A percentile compares a stretch with the other conserved stretches of the same genome.
These are phyloP conservation scores for Seriola rivoliana DNA, from an alignment of 2,113 vertebrate genomes.

Conservation along the genomic window DNA sequence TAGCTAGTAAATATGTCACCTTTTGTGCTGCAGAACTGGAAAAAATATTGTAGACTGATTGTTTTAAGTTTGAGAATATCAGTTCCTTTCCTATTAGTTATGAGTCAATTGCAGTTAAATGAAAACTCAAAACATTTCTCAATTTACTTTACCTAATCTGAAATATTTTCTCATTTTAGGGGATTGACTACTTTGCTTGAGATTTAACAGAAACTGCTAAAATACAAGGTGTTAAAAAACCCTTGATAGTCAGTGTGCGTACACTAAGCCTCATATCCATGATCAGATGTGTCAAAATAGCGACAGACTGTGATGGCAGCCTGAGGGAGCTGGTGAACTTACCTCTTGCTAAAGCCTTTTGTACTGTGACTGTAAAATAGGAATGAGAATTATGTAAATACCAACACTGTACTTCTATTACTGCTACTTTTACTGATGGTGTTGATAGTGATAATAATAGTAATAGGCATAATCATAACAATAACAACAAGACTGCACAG, in stretches of 20 bases:
- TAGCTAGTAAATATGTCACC: background rate
- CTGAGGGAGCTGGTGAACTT: slow-evolving; percentile 24
- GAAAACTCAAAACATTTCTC: background rate
- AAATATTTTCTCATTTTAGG: background rate
- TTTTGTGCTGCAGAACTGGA: background rate
- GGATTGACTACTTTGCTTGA: background rate
- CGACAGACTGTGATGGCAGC: background rate
- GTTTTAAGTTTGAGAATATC: background rate
- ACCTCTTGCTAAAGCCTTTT: background rate
- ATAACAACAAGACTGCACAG: slow-evolving; percentile 56
- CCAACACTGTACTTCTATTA: background rate
- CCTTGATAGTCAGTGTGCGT: background rate
- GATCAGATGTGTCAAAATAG: slow-evolving; percentile 2
- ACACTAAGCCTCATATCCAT: slow-evolving; percentile 10
- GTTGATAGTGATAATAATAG: background rate
- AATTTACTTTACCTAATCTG: background rate
- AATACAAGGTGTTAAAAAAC: background rate
- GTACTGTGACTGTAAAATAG: background rate
- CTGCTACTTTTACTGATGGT: background rate
- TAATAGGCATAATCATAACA: background rate
- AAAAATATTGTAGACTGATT: background rate
- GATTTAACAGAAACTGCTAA: background rate
- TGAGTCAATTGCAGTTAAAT: background rate
- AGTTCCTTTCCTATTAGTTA: background rate
- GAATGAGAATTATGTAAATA: background rate